These are phyloP conservation scores for Rhinolophus sinicus DNA, from an alignment of 2,113 vertebrate genomes.

Conservation along the genomic window DNA sequence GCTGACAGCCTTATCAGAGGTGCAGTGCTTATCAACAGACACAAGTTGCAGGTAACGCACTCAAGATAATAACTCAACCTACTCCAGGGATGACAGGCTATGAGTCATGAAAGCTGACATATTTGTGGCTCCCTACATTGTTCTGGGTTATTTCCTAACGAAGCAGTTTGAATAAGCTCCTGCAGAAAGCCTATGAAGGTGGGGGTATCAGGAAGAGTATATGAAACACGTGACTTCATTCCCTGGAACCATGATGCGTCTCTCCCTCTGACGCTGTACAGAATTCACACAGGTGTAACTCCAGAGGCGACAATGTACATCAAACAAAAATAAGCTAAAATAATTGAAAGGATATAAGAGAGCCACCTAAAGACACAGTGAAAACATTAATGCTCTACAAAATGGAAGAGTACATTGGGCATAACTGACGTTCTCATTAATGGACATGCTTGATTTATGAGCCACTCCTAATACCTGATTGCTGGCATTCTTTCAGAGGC, in stretches of 20 bases:
- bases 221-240: not conserved
- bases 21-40: not conserved
- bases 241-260: not conserved
- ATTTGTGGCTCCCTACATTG: not conserved
- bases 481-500: too few relatives aligned
- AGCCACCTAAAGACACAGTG: not conserved
- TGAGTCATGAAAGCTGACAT: not conserved
- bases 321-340: not conserved
- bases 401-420: not conserved
- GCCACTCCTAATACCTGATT: not conserved
- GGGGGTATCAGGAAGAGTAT: not conserved
- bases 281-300: not conserved
- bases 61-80: not conserved
- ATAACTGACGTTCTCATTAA: not conserved
- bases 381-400: not conserved
- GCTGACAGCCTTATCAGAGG: not conserved
- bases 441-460: not conserved
- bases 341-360: not conserved
- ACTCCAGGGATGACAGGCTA: not conserved
- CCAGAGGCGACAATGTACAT: not conserved
- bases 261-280: not conserved
- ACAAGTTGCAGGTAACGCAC: not conserved
- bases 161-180: not conserved
- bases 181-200: not conserved
- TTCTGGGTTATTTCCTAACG: not conserved